These are phyloP conservation scores for Margarornis squamiger DNA, from an alignment of 2,797 vertebrate genomes.

Conservation along the genomic window DNA sequence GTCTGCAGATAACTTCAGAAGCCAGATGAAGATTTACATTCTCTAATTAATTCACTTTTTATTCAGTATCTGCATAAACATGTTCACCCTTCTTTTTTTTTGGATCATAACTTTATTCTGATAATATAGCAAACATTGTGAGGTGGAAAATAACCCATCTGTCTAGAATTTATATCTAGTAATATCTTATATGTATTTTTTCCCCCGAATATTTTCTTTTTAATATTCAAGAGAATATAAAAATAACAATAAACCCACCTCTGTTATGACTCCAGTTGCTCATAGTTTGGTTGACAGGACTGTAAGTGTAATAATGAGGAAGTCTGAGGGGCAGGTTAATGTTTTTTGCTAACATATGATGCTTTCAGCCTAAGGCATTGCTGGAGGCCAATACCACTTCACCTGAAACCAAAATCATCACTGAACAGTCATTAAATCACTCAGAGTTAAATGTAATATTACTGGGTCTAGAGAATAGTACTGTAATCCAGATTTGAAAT, in stretches of 20 bases:
- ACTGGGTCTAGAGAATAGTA: constrained; percentile 41
- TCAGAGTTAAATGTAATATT: constrained; percentile 64
- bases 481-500: constrained; percentile 45
- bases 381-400: constrained; percentile 72
- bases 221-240: constrained; percentile 53
- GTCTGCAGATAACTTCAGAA: neutral
- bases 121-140: neutral
- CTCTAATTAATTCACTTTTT: constrained; percentile 5
- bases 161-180: constrained; percentile 23
- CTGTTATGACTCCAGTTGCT: constrained; percentile 14
- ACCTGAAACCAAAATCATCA: constrained; percentile 60
- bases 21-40: neutral
- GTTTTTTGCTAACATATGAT: constrained; percentile 62
- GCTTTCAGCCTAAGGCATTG: constrained; percentile 76
- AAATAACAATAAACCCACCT: constrained; percentile 49
- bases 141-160: constrained; percentile 30
- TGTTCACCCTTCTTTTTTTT: neutral
- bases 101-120: constrained; percentile 19
- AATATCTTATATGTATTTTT: constrained; percentile 17
- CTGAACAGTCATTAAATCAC: constrained; percentile 68
- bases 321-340: constrained; percentile 60
- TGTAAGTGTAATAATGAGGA: constrained; percentile 75
- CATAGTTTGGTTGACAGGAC: constrained; percentile 59
- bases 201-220: constrained; percentile 26
- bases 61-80: constrained; percentile 17